These are phyloP conservation scores for Gymnogyps californianus DNA, from an alignment of 2,113 vertebrate genomes.

Conservation along the genomic window DNA sequence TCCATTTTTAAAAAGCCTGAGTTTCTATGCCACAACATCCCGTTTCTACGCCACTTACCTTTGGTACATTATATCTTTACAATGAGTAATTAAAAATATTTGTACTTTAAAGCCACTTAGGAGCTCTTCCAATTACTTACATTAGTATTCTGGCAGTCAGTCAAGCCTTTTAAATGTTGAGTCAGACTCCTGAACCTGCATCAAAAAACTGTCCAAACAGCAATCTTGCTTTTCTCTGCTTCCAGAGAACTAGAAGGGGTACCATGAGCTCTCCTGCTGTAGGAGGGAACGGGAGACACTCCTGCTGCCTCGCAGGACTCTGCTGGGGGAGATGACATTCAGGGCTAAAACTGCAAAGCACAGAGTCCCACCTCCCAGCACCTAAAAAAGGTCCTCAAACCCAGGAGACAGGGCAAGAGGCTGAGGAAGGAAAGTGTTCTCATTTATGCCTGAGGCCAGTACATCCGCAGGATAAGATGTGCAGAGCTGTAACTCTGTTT, in stretches of 20 bases:
- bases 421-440: neutral
- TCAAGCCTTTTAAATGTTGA: conserved; percentile 15
- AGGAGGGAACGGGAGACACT: neutral
- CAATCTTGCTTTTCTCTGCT: neutral
- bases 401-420: accelerated
- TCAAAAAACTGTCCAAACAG: conserved; percentile 13
- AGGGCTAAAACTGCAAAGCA: neutral
- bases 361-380: neutral
- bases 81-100: conserved; percentile 47
- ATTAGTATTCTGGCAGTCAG: conserved; percentile 47
- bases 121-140: conserved; percentile 44
- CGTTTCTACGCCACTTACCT: neutral
- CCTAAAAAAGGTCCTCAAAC: neutral
- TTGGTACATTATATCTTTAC: neutral
- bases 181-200: neutral
- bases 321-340: accelerated
- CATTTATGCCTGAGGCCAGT: neutral
- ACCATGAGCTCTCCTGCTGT: accelerated
- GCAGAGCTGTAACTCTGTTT: neutral
- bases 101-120: conserved; percentile 43
- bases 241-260: neutral
- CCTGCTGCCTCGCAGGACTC: neutral
- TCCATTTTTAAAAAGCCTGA: neutral
- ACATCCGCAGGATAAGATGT: neutral
- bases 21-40: neutral